Conservation (phyloP, 2,113 vertebrate genomes). For the Anolis sagrei region DNA sequence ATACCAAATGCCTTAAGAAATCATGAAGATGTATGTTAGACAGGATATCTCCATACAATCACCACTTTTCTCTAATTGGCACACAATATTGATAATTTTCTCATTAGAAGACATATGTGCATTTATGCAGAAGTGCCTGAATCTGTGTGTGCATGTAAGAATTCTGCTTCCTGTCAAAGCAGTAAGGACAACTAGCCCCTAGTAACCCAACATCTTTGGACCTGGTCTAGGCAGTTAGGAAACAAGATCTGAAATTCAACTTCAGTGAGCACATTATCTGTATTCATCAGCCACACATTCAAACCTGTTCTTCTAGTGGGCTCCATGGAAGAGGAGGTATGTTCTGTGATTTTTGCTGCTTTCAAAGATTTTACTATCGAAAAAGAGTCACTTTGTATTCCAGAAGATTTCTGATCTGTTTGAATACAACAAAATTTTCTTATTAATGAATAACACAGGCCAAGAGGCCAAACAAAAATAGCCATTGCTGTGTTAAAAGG, state of each 20-base stretch:
- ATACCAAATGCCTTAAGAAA: neutral
- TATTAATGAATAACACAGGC: neutral
- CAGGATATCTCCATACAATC: neutral
- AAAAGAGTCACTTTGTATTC: neutral
- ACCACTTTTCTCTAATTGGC: neutral
- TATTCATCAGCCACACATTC: neutral
- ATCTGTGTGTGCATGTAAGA: neutral
- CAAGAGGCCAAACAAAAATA: neutral
- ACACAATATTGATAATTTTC: neutral
- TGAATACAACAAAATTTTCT: neutral
- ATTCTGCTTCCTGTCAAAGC: neutral
- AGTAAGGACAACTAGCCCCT: too few species aligned
- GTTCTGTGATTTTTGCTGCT: neutral
- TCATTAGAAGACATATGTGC: too few species aligned
- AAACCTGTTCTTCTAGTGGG: neutral
- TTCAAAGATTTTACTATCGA: neutral
- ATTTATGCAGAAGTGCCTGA: neutral
- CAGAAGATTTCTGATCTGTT: neutral
- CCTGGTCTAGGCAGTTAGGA: neutral
- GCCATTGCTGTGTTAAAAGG: neutral
- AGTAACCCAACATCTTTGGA: neutral
- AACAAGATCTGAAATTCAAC: neutral
- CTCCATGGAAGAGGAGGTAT: neutral
- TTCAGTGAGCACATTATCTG: neutral
- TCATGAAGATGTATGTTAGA: neutral